A percentile compares a stretch with the other conserved stretches of the same genome.
These are phyloP conservation scores for Falco cherrug DNA, from an alignment of 2,797 vertebrate genomes.

Conservation along the genomic window DNA sequence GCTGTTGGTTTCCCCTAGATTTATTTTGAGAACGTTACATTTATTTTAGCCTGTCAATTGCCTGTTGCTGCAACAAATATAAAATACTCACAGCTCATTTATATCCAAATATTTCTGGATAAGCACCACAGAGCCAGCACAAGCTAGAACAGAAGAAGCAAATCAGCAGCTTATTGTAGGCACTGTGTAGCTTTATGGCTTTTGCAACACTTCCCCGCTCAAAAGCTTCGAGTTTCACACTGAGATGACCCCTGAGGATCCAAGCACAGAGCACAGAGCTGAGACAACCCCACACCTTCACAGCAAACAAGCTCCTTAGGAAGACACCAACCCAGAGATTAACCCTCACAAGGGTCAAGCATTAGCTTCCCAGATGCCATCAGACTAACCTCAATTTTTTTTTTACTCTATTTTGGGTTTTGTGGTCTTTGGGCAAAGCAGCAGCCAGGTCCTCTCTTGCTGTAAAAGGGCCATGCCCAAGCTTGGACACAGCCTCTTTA, in stretches of 20 bases:
- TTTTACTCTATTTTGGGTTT: not conserved
- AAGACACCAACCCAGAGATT: not conserved
- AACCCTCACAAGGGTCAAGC: not conserved
- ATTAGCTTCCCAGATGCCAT: not conserved
- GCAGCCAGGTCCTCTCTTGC: not conserved
- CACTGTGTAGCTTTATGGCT: not conserved
- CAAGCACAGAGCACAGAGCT: not conserved
- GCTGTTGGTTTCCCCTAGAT: not conserved
- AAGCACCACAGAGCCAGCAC: not conserved
- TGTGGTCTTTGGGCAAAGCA: not conserved
- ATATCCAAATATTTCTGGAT: not conserved
- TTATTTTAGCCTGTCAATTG: conserved; percentile 19
- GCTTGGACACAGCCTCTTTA: not conserved
- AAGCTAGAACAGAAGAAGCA: not conserved
- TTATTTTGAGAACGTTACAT: conserved; percentile 21
- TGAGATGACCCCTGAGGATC: not conserved
- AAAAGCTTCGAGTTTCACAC: not conserved
- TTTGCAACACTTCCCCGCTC: not conserved
- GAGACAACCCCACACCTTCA: not conserved
- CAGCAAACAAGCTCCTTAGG: fast-evolving
- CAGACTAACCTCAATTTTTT: not conserved
- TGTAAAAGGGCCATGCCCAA: not conserved
- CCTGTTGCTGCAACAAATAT: not conserved
- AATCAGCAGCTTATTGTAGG: not conserved
- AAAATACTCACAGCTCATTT: not conserved